Percentiles rank a stretch among this genome's conserved stretches.
Evolutionary conservation across 1,140 invertebrate species (phyloP).

Genomic region (Brachionus plicatilis): DNA sequence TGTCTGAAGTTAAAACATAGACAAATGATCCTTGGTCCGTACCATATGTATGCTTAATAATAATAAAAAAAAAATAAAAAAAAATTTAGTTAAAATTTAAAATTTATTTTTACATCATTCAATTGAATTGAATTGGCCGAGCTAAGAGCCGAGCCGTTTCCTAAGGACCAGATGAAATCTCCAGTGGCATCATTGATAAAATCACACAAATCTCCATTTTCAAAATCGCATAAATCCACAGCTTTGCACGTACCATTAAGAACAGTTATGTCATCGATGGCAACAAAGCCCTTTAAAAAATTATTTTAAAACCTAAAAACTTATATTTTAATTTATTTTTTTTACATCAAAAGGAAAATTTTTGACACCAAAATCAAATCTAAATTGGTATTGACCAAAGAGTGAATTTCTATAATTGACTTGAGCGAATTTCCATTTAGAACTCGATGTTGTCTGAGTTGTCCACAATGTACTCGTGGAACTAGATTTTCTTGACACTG

Average conservation of each 20-base stretch:
- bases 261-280: constrained; percentile 31
- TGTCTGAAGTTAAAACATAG: neutral
- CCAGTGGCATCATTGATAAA: neutral
- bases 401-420: neutral
- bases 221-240: constrained; percentile 21
- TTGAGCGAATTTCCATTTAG: neutral
- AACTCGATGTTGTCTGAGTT: neutral
- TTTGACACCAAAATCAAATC: neutral
- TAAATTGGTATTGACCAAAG: neutral
- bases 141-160: neutral
- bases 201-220: constrained; percentile 22
- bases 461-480: neutral
- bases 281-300: constrained; percentile 13
- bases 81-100: neutral
- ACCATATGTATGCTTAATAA: constrained; percentile 23
- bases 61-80: neutral
- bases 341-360: constrained; percentile 21
- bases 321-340: neutral
- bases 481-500: neutral
- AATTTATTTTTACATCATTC: neutral
- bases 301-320: neutral
- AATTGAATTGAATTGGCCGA: neutral
- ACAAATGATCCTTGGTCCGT: constrained; percentile 15
- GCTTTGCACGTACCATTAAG: neutral
- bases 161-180: neutral